These are phyloP conservation scores for Bradysia coprophila DNA, from an alignment of 1,140 invertebrate genomes.

Conservation along the genomic window DNA sequence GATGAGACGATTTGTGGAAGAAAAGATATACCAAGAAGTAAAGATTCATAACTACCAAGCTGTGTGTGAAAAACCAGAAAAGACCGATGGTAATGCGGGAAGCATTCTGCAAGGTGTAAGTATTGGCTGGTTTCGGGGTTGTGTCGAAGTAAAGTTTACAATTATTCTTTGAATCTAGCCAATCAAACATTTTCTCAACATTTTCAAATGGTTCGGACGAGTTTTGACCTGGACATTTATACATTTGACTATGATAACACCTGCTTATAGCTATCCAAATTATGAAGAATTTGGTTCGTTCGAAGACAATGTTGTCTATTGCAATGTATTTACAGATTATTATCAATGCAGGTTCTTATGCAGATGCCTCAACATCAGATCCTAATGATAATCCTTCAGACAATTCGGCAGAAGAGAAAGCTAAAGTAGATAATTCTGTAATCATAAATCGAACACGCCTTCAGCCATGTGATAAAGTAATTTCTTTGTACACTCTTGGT, in stretches of 20 bases:
- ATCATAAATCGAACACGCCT: conserved; percentile 49
- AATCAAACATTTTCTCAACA: conserved; percentile 6
- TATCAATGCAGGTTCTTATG: conserved; percentile 16
- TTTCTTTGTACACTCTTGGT: conserved; percentile 23
- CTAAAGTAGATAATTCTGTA: conserved; percentile 34
- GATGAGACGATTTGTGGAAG: conserved; percentile 57
- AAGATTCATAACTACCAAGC: conserved; percentile 78
- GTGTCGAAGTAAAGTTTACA: neutral
- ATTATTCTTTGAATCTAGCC: conserved; percentile 6
- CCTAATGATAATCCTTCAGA: conserved; percentile 6
- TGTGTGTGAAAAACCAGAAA: conserved; percentile 56
- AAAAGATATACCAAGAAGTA: conserved; percentile 58
- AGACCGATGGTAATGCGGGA: conserved; percentile 36
- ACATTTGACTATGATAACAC: conserved; percentile 23
- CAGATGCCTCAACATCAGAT: conserved; percentile 1
- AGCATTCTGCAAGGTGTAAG: conserved; percentile 39
- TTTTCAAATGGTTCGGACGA: conserved; percentile 25
- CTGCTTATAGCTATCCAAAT: conserved; percentile 11
- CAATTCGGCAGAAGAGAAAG: conserved; percentile 25
- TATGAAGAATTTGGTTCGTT: neutral
- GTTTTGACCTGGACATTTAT: conserved; percentile 26
- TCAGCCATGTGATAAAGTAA: conserved; percentile 20
- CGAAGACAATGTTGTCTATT: conserved; percentile 8
- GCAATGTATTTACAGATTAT: no score
- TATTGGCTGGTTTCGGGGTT: conserved; percentile 1